These are phyloP conservation scores for Drosophila bocqueti DNA, from an alignment of 1,140 invertebrate species.

Conservation along the genomic window DNA sequence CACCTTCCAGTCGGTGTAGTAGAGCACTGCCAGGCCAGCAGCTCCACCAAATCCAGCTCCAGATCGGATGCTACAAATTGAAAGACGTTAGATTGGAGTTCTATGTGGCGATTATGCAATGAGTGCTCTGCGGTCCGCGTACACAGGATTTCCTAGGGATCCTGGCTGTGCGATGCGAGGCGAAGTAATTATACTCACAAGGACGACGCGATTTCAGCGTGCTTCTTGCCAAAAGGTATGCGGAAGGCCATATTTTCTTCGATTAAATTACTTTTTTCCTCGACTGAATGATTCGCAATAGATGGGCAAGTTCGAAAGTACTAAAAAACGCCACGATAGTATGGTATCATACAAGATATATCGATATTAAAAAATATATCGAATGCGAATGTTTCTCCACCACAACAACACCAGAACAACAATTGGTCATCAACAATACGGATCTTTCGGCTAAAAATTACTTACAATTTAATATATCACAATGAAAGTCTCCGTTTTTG, in stretches of 20 bases:
- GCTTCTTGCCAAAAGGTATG: slow-evolving; percentile 83
- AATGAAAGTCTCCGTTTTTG: slow-evolving; percentile 70
- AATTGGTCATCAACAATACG: slow-evolving; percentile 49
- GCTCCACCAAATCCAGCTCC: slow-evolving; percentile 87
- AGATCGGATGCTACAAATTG: slow-evolving; percentile 87
- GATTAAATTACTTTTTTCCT: slow-evolving; percentile 34
- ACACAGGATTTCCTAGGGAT: background rate
- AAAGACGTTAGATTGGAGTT: slow-evolving; percentile 11
- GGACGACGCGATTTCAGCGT: slow-evolving; percentile 85
- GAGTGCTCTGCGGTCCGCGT: background rate
- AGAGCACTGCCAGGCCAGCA: slow-evolving; percentile 87
- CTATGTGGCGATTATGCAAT: slow-evolving; percentile 64
- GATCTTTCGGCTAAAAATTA: slow-evolving; percentile 4
- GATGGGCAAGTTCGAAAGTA: background rate
- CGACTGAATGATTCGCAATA: slow-evolving; percentile 21
- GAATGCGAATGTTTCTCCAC: background rate
- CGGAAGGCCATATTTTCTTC: slow-evolving; percentile 67
- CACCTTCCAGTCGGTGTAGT: slow-evolving; percentile 92
- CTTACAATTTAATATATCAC: slow-evolving; percentile 16
- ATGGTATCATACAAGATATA: background rate
- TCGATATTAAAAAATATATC: background rate
- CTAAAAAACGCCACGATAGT: slow-evolving; percentile 34
- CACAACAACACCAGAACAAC: slow-evolving; percentile 26
- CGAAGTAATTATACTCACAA: slow-evolving; percentile 84
- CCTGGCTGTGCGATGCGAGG: background rate